Base-by-base conservation (phyloP, 2,888 invertebrate genomes). In the Hecatera dysodea region DNA sequence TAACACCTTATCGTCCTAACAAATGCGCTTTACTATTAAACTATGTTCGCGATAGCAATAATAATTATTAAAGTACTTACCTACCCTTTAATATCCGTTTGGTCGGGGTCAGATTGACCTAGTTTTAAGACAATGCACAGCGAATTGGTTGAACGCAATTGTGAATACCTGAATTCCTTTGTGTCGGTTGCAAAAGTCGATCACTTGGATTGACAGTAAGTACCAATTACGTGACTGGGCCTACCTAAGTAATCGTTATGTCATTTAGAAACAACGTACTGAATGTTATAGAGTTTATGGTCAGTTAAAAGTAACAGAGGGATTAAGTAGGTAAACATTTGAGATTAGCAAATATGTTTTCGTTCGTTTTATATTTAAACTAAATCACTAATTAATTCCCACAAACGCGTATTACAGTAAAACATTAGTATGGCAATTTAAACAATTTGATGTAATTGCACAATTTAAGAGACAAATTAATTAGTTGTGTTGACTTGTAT, bases 11-110 rank as follows among this genome's bases (percentile, higher is more conserved):
- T 73, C 62, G 36, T 52, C 11, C 17, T 39, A 62, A 64, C 63
- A 56, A 80, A 72, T 52, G 79, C 61, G 66, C 12, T 68, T 72
- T 67, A 70, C 63, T 57, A 67, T 48, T 65, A 71, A 80, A 77
- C 59, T 64, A 73, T 72, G 24, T 69, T 67, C 29, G 6, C 69
- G 39, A 67, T 69, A 66, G 63, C 53, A 67, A 73, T 67, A 46
- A 64, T 71, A 69, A 73, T 69, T 59, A 22, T 56, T 36, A 44
- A 65, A 29, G 52, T 80, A 79, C 62, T 65, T 52, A 72, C 70
- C 65, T 71, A 81, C 74, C 74, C 72, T 62, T 72, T 63, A 72
- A 74, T 65, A 83, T 83, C 85, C 84, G 83, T 67, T 69, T 83
- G 27, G 63, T 61, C 76, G 71, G 83, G 76, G 78, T 83, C 79